Percentiles rank a stretch among this genome's conserved stretches.
phyloP scores from a whole-genome alignment of 2,888 invertebrate genomes.

The Lagria hirta region DNA sequence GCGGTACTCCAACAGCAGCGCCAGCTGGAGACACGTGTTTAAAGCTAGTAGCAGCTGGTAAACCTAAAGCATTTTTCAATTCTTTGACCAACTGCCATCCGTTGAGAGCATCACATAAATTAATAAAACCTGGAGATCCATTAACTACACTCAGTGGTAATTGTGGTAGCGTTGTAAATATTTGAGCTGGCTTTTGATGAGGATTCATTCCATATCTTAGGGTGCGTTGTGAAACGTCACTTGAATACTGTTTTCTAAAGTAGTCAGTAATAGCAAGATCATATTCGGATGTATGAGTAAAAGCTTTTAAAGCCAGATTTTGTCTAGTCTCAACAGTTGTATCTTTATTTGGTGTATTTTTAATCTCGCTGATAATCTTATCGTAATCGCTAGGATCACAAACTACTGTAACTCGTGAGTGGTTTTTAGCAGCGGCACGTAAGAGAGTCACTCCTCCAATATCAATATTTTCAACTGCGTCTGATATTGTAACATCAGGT shows the following conservation, averaged over 20 bases:
- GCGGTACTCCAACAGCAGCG: constrained; percentile 85
- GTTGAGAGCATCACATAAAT: constrained; percentile 95
- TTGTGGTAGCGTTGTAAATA: constrained; percentile 76
- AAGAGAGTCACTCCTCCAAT: constrained; percentile 95
- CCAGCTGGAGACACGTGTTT: constrained; percentile 99
- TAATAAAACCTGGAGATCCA: constrained; percentile 96
- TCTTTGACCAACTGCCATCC: constrained; percentile 96
- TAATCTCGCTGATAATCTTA: constrained; percentile 72
- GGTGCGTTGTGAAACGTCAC: constrained; percentile 75
- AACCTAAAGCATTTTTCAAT: constrained; percentile 71
- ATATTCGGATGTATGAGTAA: constrained; percentile 94
- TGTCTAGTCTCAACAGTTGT: constrained; percentile 74
- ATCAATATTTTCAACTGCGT: constrained; percentile 96
- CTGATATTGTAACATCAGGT: constrained; percentile 75
- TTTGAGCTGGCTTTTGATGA: constrained; percentile 94
- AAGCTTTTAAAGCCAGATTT: constrained; percentile 86
- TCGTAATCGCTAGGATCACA: constrained; percentile 91
- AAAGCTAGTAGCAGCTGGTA: constrained; percentile 95
- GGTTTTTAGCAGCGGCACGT: constrained; percentile 96
- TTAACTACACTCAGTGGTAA: constrained; percentile 88
- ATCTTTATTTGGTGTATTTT: constrained; percentile 63
- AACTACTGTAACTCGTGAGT: constrained; percentile 88
- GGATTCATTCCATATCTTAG: constrained; percentile 97
- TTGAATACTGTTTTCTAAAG: constrained; percentile 87
- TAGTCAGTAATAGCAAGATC: constrained; percentile 94